phyloP scores from a whole-genome alignment of 2,113 vertebrate species.

The Notarius quadriscutis region DNA sequence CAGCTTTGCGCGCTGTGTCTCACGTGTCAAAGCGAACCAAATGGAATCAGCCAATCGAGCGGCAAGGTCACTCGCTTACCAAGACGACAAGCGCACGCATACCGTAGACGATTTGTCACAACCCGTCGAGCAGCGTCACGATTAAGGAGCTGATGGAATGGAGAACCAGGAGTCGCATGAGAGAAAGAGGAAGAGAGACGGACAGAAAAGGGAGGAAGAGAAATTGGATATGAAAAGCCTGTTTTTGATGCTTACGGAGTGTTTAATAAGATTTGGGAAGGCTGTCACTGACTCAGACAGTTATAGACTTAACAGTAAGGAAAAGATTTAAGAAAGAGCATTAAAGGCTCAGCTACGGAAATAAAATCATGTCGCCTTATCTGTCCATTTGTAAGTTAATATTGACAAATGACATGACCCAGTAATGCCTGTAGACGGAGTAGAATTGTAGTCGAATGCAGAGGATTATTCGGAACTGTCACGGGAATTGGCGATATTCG shows the following conservation, averaged over 20 bases:
- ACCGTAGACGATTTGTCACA: constrained; percentile 10
- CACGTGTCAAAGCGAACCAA: constrained; percentile 32
- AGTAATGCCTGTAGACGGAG: too few species aligned
- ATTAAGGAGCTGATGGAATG: constrained; percentile 14
- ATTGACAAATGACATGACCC: neutral
- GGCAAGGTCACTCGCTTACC: constrained; percentile 44
- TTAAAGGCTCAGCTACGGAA: neutral
- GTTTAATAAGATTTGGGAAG: constrained; percentile 38
- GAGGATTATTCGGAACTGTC: neutral
- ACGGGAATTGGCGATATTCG: too few species aligned
- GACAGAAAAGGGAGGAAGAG: constrained; percentile 5
- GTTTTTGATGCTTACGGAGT: constrained; percentile 18
- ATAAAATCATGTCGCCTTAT: neutral
- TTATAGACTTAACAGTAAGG: constrained; percentile 60
- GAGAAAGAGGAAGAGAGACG: constrained; percentile 41
- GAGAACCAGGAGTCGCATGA: constrained; percentile 53
- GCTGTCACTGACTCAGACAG: constrained; percentile 49
- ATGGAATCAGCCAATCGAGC: constrained; percentile 34
- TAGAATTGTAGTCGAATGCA: neutral
- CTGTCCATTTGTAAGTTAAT: neutral
- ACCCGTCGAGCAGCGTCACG: constrained; percentile 9
- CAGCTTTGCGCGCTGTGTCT: neutral
- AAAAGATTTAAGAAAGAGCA: constrained; percentile 18
- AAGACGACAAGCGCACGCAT: neutral
- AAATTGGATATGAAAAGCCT: constrained; percentile 34